Evolutionary conservation across 2,797 vertebrate genomes (phyloP).

Genomic region (Pseudochromis fuscus): DNA sequence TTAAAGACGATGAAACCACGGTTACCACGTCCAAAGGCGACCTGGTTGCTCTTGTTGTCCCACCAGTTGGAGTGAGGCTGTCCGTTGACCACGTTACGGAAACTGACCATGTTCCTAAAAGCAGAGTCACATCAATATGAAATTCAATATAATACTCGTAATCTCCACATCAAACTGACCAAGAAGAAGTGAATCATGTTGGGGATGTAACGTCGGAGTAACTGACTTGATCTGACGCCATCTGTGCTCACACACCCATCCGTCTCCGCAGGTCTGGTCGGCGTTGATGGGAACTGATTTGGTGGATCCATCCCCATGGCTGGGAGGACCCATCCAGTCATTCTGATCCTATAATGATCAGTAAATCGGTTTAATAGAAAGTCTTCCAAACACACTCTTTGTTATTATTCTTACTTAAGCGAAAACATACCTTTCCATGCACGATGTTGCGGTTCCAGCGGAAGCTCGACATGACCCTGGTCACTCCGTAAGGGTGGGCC

Average conservation of each 20-base stretch:
- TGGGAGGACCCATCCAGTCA: constrained; percentile 93
- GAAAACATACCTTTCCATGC: constrained; percentile 84
- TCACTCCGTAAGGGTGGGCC: constrained; percentile 93
- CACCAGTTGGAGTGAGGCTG: constrained; percentile 93
- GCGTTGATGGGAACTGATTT: constrained; percentile 90
- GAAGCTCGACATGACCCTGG: constrained; percentile 95
- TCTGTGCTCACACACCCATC: constrained; percentile 96
- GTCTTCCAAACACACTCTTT: not conserved
- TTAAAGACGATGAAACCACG: constrained; percentile 94
- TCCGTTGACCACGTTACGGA: constrained; percentile 92
- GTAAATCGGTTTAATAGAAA: not conserved
- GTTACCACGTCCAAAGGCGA: constrained; percentile 93
- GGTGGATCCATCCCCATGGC: constrained; percentile 84
- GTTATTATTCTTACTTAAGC: not conserved
- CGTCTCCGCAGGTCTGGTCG: constrained; percentile 92
- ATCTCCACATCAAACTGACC: not conserved
- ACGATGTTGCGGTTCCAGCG: constrained; percentile 89
- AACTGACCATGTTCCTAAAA: constrained; percentile 93
- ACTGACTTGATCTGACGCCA: constrained; percentile 95
- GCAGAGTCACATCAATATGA: not conserved
- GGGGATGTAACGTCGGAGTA: not conserved
- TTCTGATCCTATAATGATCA: constrained; percentile 87
- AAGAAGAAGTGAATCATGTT: not conserved
- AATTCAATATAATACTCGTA: too few species aligned
- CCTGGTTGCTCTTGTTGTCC: constrained; percentile 94